A percentile compares a stretch with the other conserved stretches of the same genome.
Evolutionary conservation across 2,113 vertebrate genomes (phyloP).

Genomic region (Seriola rivoliana): DNA sequence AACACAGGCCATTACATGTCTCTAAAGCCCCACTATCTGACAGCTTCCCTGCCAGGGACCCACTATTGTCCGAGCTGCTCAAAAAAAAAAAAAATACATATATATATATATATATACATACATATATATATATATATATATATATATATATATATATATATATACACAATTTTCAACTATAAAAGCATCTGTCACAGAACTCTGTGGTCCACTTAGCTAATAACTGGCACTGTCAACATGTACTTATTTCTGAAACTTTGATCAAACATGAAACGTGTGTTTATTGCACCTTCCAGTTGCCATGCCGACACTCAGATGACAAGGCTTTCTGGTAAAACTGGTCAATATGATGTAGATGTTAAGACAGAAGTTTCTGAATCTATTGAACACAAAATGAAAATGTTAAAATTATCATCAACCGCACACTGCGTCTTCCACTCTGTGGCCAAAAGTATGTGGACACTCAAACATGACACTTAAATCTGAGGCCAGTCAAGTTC

Average conservation of each 20-base stretch:
- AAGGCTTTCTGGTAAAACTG: background rate
- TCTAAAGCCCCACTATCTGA: conserved; percentile 31
- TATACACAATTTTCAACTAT: conserved; percentile 2
- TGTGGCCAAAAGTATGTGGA: background rate
- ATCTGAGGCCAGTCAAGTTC: background rate
- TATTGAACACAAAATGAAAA: background rate
- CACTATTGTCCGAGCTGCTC: conserved; percentile 4
- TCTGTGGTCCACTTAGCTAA: conserved; percentile 16
- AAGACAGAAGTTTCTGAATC: background rate
- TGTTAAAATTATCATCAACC: background rate
- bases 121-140: no score
- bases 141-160: no score
- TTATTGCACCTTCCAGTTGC: background rate
- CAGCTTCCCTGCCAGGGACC: conserved; percentile 30
- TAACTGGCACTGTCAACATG: background rate
- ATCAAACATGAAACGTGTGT: background rate
- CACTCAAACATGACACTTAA: background rate
- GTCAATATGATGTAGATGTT: background rate
- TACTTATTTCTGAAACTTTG: background rate
- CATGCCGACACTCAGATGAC: background rate
- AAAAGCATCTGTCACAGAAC: conserved; percentile 33
- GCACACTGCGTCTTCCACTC: background rate
- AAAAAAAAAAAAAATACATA: background rate
- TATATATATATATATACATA: no score
- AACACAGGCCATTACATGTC: conserved; percentile 27